A percentile compares a stretch with the other conserved stretches of the same genome.
Conservation (phyloP, 2,113 vertebrate genomes). For the Bucco capensis region DNA sequence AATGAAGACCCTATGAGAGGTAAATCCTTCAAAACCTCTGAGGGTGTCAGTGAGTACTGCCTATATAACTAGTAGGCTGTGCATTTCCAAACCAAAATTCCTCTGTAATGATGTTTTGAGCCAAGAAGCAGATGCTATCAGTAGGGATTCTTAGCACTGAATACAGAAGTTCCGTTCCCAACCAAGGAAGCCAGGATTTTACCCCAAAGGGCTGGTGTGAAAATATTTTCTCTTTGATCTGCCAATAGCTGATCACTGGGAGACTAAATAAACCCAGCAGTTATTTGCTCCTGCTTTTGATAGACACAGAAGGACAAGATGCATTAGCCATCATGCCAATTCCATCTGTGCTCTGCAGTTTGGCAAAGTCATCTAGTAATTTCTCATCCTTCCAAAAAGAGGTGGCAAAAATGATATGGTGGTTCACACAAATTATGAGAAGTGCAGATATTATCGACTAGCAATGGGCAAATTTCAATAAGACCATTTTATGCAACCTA, state of each 20-base stretch:
- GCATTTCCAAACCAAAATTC: neutral
- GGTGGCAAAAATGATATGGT: neutral
- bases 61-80: neutral
- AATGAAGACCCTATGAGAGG: neutral
- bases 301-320: neutral
- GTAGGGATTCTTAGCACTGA: neutral
- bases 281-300: neutral
- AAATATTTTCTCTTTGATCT: neutral
- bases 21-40: neutral
- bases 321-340: neutral
- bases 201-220: neutral
- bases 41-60: neutral
- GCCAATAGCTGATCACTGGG: neutral
- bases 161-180: neutral
- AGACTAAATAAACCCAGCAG: neutral
- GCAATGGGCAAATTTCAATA: neutral
- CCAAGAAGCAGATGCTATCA: neutral
- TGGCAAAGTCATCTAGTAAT: neutral
- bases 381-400: neutral
- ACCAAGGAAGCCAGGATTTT: neutral
- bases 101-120: neutral
- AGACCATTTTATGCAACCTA: neutral
- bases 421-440: neutral
- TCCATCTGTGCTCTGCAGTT: neutral
- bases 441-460: neutral